Percentiles rank a stretch among this genome's conserved stretches.
Conservation (phyloP, 2,797 vertebrate genomes). For the Trachops cirrhosus region DNA sequence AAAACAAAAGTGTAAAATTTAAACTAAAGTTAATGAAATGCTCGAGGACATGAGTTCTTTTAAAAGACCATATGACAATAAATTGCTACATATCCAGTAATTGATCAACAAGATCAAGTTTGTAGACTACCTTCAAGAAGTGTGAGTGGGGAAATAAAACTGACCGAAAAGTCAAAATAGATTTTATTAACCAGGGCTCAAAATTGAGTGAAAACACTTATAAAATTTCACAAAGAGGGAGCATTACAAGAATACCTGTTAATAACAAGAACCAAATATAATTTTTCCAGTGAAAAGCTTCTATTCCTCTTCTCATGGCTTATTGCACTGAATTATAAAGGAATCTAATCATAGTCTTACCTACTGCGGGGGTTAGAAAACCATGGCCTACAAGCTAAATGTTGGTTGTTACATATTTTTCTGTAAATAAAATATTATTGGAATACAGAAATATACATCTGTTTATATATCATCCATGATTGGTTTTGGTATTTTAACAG, state of each 20-base stretch:
- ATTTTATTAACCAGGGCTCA: not conserved
- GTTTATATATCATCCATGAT: not conserved
- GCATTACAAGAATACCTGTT: not conserved
- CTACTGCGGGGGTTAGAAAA: not conserved
- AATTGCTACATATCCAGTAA: not conserved
- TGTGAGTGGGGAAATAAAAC: not conserved
- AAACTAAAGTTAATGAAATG: conserved; percentile 6
- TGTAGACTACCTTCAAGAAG: not conserved
- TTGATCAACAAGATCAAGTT: not conserved
- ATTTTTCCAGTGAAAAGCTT: not conserved
- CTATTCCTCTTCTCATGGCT: not conserved
- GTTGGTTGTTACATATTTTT: not conserved
- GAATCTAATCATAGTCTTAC: not conserved
- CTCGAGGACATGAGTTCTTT: not conserved
- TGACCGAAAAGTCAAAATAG: not conserved
- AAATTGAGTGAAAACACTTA: not conserved
- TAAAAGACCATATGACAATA: not conserved
- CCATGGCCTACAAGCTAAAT: not conserved
- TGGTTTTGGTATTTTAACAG: not conserved
- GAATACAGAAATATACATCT: not conserved
- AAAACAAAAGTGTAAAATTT: not conserved
- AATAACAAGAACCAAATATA: not conserved
- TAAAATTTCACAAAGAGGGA: not conserved
- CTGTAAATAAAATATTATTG: not conserved
- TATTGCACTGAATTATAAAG: not conserved